A percentile compares a stretch with the other conserved stretches of the same genome.
Conservation (phyloP, 2,797 vertebrate species). For the Brotula barbata region DNA sequence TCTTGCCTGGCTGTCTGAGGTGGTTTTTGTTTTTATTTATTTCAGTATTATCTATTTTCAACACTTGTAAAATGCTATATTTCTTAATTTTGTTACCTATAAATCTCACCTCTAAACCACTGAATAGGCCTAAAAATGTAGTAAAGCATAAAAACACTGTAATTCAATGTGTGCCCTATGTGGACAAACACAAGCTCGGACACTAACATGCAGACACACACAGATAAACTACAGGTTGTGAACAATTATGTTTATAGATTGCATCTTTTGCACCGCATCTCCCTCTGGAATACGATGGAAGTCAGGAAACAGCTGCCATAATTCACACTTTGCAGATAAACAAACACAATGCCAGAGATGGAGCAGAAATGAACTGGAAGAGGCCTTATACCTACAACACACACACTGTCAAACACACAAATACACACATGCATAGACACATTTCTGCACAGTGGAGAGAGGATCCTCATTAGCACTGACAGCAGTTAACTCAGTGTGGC, state of each 20-base stretch:
- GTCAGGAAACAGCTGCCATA: constrained; percentile 31
- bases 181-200: not conserved
- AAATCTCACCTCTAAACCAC: too few species aligned
- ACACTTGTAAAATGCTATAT: too few species aligned
- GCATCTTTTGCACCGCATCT: constrained; percentile 17
- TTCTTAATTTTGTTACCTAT: too few species aligned
- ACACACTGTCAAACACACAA: constrained; percentile 30
- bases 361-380: constrained; percentile 53
- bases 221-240: not conserved
- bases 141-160: too few species aligned
- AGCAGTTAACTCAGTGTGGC: constrained; percentile 74
- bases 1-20: too few species aligned
- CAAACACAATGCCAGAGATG: constrained; percentile 39
- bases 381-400: constrained; percentile 24
- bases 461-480: constrained; percentile 72
- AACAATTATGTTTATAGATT: constrained; percentile 23
- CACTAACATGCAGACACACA: not conserved
- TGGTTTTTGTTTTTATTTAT: too few species aligned
- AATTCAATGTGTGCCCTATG: too few species aligned
- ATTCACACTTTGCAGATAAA: constrained; percentile 38
- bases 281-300: constrained; percentile 16
- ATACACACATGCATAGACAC: constrained; percentile 38
- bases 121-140: too few species aligned
- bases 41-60: too few species aligned
- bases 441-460: constrained; percentile 62